These are phyloP conservation scores for Myodes glareolus DNA, from an alignment of 2,113 vertebrate genomes.

Conservation along the genomic window DNA sequence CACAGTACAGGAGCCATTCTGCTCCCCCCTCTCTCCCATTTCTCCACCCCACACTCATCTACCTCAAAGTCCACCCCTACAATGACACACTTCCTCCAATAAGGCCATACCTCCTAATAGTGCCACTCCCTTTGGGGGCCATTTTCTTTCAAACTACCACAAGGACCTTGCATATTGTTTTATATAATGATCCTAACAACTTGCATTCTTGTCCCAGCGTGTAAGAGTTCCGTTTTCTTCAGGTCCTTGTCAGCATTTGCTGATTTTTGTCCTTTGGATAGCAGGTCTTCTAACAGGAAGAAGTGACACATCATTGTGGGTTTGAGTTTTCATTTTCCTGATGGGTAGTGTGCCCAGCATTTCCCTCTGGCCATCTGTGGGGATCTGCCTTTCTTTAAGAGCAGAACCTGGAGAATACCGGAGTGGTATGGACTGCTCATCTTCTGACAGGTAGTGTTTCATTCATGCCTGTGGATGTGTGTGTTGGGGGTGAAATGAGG, in stretches of 20 bases:
- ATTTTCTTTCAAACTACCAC: no score
- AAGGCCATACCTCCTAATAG: no score
- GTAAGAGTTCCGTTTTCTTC: neutral
- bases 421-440: neutral
- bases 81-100: no score
- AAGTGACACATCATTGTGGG: neutral
- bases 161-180: neutral
- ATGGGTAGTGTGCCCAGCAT: neutral
- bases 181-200: neutral
- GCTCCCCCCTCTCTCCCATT: no score
- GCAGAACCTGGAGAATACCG: neutral
- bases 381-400: neutral
- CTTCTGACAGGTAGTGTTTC: conserved; percentile 43
- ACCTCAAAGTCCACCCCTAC: no score
- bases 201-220: neutral
- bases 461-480: neutral
- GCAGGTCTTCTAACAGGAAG: neutral
- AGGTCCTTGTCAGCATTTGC: neutral
- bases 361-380: neutral
- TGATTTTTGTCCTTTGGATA: neutral
- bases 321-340: neutral
- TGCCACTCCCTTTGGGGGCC: no score
- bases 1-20: no score
- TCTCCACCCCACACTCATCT: no score
- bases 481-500: neutral